Evolutionary conservation across 2,113 vertebrate species (phyloP).

Genomic region (Antidorcas marsupialis): DNA sequence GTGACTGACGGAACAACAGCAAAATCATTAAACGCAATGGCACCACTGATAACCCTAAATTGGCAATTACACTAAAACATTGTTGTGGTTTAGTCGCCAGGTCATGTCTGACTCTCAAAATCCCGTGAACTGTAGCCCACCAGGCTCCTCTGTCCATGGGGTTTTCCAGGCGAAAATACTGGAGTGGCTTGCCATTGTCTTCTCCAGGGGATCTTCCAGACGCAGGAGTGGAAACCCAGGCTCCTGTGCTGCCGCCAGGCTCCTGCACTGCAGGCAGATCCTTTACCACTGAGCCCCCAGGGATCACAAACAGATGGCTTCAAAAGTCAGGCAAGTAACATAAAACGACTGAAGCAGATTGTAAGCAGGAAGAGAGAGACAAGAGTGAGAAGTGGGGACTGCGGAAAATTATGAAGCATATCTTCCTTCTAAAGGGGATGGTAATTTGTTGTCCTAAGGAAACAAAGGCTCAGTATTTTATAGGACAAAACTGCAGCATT

Average conservation of each 20-base stretch:
- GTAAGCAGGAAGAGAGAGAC: background rate
- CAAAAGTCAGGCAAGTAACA: background rate
- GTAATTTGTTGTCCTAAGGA: background rate
- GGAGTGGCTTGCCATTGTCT: background rate
- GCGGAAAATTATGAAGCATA: background rate
- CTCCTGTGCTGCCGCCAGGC: background rate
- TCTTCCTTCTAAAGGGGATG: background rate
- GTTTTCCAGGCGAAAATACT: background rate
- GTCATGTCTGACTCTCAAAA: background rate
- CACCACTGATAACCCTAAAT: background rate
- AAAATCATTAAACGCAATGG: background rate
- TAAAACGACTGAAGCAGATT: background rate
- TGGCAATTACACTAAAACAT: background rate
- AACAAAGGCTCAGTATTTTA: background rate
- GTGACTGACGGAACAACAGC: background rate
- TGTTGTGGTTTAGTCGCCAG: rapidly evolving
- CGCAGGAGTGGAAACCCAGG: background rate
- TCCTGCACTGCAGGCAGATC: background rate
- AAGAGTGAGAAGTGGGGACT: background rate
- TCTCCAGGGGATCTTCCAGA: background rate
- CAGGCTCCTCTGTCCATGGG: background rate
- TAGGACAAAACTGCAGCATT: background rate
- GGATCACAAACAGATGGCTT: background rate
- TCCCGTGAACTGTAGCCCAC: background rate
- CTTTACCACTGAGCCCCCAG: background rate